phyloP scores from a whole-genome alignment of 2,888 invertebrate genomes.

The Lamellibrachia columna region DNA sequence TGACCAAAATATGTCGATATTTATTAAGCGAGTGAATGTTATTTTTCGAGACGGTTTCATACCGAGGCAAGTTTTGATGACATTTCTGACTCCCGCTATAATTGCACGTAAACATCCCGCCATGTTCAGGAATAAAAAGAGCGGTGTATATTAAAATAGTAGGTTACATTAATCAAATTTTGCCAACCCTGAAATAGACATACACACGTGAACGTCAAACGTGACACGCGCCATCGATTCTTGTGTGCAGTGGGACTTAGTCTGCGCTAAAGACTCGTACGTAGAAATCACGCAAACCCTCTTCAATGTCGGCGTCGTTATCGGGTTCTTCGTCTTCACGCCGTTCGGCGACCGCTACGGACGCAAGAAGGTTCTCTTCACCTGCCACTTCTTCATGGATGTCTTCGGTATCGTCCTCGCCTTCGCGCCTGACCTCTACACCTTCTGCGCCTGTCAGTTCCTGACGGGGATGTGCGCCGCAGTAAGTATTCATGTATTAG shows the following conservation, averaged over 20 bases:
- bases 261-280: constrained; percentile 29
- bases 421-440: constrained; percentile 26
- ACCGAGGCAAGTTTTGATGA: no score
- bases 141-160: no score
- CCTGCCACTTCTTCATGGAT: constrained; percentile 31
- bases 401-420: constrained; percentile 30
- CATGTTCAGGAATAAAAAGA: no score
- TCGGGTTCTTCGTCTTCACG: constrained; percentile 29
- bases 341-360: constrained; percentile 30
- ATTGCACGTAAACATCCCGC: no score
- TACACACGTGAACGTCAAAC: not conserved
- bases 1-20: no score
- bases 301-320: constrained; percentile 20
- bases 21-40: no score
- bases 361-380: constrained; percentile 31
- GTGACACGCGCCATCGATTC: not conserved
- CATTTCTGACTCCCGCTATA: no score
- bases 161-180: no score
- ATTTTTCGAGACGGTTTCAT: no score
- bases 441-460: constrained; percentile 32
- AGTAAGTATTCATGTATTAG: constrained; percentile 27
- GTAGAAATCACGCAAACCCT: constrained; percentile 31
- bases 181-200: not conserved
- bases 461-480: constrained; percentile 28
- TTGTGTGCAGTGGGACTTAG: constrained; percentile 31